These are phyloP conservation scores for Eristalis tenax DNA, from an alignment of 2,888 invertebrate genomes.

Conservation along the genomic window DNA sequence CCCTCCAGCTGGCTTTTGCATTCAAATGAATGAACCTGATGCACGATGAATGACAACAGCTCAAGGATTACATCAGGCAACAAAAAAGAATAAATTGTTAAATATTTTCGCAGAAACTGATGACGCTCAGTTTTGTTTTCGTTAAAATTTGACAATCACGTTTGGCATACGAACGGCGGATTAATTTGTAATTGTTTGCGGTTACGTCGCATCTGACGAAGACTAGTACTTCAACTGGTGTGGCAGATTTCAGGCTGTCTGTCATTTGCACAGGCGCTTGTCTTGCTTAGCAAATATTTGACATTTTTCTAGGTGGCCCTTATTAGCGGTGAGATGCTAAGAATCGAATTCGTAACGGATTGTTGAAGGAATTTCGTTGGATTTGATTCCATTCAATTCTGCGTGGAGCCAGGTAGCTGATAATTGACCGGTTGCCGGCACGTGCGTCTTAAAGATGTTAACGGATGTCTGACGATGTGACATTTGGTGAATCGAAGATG, in stretches of 20 bases:
- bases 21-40: no score
- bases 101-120: not conserved
- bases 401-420: not conserved
- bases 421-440: not conserved
- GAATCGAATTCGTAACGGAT: conserved; percentile 6
- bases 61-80: not conserved
- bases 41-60: not conserved
- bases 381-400: not conserved
- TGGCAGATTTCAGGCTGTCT: not conserved
- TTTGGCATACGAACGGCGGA: conserved; percentile 24
- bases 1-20: no score
- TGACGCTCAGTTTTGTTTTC: conserved; percentile 1
- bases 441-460: not conserved
- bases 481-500: not conserved
- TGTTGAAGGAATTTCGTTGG: conserved; percentile 10
- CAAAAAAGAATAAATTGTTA: not conserved
- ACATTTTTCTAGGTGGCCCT: conserved; percentile 4
- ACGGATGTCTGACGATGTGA: not conserved
- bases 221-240: not conserved
- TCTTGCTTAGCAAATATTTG: not conserved
- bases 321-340: conserved; percentile 22
- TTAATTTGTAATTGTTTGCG: conserved; percentile 7
- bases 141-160: conserved; percentile 19
- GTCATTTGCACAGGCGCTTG: not conserved
- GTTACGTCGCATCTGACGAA: not conserved